Evolutionary conservation across 2,888 invertebrate genomes (phyloP), one percentile per base, ranked within the genome.

Genomic region (Xestia c-nigrum): DNA sequence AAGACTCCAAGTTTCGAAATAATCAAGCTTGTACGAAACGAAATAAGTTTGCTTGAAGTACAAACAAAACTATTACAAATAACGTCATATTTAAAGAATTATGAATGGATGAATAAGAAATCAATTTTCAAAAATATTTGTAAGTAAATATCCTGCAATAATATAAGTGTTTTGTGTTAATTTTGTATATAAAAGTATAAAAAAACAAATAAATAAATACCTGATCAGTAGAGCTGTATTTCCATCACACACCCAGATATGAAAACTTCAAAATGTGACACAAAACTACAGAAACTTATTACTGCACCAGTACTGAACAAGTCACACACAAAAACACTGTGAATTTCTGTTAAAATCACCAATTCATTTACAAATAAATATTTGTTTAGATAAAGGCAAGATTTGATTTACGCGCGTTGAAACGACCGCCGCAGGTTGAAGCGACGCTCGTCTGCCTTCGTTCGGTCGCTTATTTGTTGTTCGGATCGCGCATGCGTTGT

Each of bases 401-500:
- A 72, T 74, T 71, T 71, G 55, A 43, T 75, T 61, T 65, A 64
- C 74, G 68, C 80, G 82, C 64, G 24, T 66, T 66, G 68, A 63
- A 46, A 63, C 86, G 80, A 74, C 86, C 76, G 76, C 67, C 81
- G 72, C 73, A 52, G 65, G 19, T 47, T 59, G 67, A 65, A 85
- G 79, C 87, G 78, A 81, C 84, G 78, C 86, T 87, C 61, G 59
- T 87, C 87, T 88, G 85, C 64, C 61, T 76, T 52, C 76, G 24
- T 55, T 70, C 21, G 63, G 61, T 78, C 47, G 78, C 50, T 67
- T 79, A 80, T 84, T 87, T 80, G 83, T 67, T 61, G 76, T 72
- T 70, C 43, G 14, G 50, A 64, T 63, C 75, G 84, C 88, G 88
- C 88, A 88, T 83, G 88, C 88, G 88, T 85, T 46, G 31, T 72